Base-by-base conservation (phyloP, 2,888 invertebrate genomes). In the Tetheella fluctuosa region DNA sequence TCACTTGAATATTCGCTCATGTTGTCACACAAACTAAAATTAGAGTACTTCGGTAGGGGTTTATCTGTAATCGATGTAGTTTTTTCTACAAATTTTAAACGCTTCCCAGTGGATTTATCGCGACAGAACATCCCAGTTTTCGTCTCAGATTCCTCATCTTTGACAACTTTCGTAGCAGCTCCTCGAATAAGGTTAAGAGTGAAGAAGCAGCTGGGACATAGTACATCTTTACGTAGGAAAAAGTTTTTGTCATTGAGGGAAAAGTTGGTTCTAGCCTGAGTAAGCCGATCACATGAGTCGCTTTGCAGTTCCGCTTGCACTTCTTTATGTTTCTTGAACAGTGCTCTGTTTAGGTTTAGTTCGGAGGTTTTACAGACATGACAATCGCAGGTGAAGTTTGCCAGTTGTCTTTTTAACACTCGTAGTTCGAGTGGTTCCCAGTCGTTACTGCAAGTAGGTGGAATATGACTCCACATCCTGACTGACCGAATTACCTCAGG, bases 131-230 rank as follows among this genome's bases (percentile, higher is more conserved):
- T 73, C 34, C 72, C 64, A 0, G 66, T 48, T 15, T 66, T 74
- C 0, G 82, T 84, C 76, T 83, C 86, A 0, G 76, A 72, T 61
- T 83, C 84, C 63, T 83, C 84, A 57, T 90, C 90, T 79, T 89
- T 89, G 20, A 84, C 68, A 54, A 85, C 59, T 67, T 69, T 85
- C 1, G 74, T 63, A 1, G 68, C 57, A 39, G 71, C 74, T 13
- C 71, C 70, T 28, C 76, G 73, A 54, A 86, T 62, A 20, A 85
- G 59, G 62, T 72, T 81, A 59, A 82, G 65, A 12, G 82, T 80
- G 57, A 83, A 63, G 37, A 74, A 79, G 62, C 88, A 89, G 13
- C 80, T 80, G 1, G 87, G 83, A 58, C 88, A 89, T 8, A 77
- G 66, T 1, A 65, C 57, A 58, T 79, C 70, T 52, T 74, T 78